A percentile compares a stretch with the other conserved stretches of the same genome.
Evolutionary conservation across 2,113 vertebrate species (phyloP).

Genomic region (Callionymus lyra): DNA sequence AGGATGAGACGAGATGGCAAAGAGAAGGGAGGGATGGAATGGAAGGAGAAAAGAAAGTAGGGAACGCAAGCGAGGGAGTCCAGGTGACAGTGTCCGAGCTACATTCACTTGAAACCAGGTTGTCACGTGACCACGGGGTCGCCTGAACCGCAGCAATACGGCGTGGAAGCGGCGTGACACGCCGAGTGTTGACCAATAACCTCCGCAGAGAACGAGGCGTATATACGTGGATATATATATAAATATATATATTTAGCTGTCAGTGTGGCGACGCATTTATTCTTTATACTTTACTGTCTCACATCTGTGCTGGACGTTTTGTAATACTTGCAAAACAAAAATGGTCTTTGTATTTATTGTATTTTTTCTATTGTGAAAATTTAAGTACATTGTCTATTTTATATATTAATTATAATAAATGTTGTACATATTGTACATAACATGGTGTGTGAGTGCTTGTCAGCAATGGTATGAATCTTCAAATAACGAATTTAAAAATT

Average conservation of each 20-base stretch:
- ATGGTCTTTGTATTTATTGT: slow-evolving; percentile 76
- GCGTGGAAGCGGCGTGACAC: not conserved
- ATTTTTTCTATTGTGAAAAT: slow-evolving; percentile 78
- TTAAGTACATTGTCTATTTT: slow-evolving; percentile 76
- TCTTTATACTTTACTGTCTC: slow-evolving; percentile 62
- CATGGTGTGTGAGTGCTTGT: slow-evolving; percentile 28
- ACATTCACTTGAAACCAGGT: slow-evolving; percentile 43
- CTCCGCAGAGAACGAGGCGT: slow-evolving; percentile 7
- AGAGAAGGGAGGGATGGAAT: not conserved
- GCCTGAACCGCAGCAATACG: slow-evolving; percentile 52
- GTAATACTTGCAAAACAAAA: slow-evolving; percentile 68
- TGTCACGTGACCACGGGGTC: no score
- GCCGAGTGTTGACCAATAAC: slow-evolving; percentile 37
- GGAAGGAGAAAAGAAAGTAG: slow-evolving; percentile 35
- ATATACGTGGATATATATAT: slow-evolving; percentile 4
- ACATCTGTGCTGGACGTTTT: slow-evolving; percentile 71
- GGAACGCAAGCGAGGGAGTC: slow-evolving; percentile 5
- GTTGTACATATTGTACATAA: slow-evolving; percentile 80
- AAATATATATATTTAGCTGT: slow-evolving; percentile 62
- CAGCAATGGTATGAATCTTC: not conserved
- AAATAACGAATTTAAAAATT: no score
- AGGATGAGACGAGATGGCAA: slow-evolving; percentile 9
- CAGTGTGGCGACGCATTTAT: slow-evolving; percentile 64
- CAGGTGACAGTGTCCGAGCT: slow-evolving; percentile 13
- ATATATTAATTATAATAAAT: slow-evolving; percentile 78